Conservation (phyloP, 2,113 vertebrate genomes). For the Anthoscopus minutus region DNA sequence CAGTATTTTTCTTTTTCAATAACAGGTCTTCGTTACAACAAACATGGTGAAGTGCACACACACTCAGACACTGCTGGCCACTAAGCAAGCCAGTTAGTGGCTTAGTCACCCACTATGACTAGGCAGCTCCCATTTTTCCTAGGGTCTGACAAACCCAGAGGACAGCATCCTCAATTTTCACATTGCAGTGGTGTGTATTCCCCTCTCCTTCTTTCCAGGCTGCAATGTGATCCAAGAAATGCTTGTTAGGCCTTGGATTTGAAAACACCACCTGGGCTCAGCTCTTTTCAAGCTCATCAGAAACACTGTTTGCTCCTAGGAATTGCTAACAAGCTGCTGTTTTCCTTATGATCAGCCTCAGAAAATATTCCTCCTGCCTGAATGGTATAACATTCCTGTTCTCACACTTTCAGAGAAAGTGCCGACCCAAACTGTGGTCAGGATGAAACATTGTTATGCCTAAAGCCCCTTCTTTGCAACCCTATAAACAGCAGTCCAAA, state of each 20-base stretch:
- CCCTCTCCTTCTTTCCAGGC: background rate
- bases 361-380: background rate
- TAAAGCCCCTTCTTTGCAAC: background rate
- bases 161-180: background rate
- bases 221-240: background rate
- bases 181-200: background rate
- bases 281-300: background rate
- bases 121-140: background rate
- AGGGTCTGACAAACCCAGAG: background rate
- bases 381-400: background rate
- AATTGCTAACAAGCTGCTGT: background rate
- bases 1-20: background rate
- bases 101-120: background rate
- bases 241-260: background rate
- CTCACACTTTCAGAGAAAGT: background rate
- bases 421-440: background rate
- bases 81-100: background rate
- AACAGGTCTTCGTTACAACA: background rate
- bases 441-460: background rate
- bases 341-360: background rate
- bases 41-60: background rate
- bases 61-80: background rate
- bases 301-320: background rate
- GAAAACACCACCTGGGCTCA: background rate
- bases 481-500: background rate